Conservation (phyloP, 2,797 vertebrate species). For the Cyprinodon diabolis region DNA sequence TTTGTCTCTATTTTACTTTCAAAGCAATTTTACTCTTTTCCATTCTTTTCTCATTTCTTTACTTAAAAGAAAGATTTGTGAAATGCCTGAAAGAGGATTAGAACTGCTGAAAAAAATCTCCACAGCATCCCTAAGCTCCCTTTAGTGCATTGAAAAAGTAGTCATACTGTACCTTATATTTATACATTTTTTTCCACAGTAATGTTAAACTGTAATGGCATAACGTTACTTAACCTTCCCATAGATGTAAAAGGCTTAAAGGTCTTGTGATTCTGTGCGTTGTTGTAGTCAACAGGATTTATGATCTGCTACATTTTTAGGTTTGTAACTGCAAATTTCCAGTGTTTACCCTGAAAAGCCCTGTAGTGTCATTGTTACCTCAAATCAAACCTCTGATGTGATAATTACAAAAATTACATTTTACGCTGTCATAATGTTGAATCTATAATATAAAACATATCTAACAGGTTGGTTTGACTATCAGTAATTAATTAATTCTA, state of each 20-base stretch:
- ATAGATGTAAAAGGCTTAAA: not conserved
- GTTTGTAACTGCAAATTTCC: not conserved
- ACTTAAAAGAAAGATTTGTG: not conserved
- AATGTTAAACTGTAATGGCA: not conserved
- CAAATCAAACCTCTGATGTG: not conserved
- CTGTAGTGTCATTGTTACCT: not conserved
- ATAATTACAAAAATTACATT: not conserved
- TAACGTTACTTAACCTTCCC: slow-evolving; percentile 2
- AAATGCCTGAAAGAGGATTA: slow-evolving; percentile 6
- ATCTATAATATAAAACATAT: not conserved
- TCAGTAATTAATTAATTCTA: no score
- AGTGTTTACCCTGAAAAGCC: not conserved
- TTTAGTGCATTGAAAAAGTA: not conserved
- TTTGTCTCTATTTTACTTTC: not conserved
- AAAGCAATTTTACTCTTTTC: not conserved
- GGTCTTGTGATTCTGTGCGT: not conserved
- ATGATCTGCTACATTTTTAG: not conserved
- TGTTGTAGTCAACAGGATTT: not conserved
- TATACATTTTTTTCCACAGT: not conserved
- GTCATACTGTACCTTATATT: not conserved
- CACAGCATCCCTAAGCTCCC: not conserved
- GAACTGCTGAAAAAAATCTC: slow-evolving; percentile 1
- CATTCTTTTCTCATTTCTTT: slow-evolving; percentile 1
- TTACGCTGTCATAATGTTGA: not conserved
- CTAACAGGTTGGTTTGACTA: not conserved